Base-by-base conservation (phyloP, 2,113 vertebrate species). In the Mormyrus lacerda region DNA sequence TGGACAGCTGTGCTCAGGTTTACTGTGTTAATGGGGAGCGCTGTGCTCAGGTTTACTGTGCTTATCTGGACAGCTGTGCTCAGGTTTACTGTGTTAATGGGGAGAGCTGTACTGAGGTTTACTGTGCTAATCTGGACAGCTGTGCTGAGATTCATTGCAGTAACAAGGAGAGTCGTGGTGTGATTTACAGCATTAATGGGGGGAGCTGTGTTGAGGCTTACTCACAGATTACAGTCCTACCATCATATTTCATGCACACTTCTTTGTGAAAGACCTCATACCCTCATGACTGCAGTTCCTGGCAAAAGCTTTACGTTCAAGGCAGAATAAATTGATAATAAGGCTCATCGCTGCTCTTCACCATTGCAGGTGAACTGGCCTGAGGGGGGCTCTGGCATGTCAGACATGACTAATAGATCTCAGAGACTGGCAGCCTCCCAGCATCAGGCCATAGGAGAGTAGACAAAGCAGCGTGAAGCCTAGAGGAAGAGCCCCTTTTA, bases 241-340 rank as follows among this genome's bases (percentile, higher is more conserved):
- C 35, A 79, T 79, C 31, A 76, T 76, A 76, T 76, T 35, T 76
- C 69, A 79, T 79, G 35, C 15, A 76, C 4, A 1, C 1, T 39
- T 79, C 73, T 79, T 79, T 35, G 4, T 79, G 73, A 79, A 79
- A 79, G 73, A 35, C 35, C 73, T 42, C 73, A 39, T 13, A 39
- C 24, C 42, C 82, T 24, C 42, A 84, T 84, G 39, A 45, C 9
- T 45, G 44, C 21, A 45, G 82, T 84, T 79, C 35, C 73, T 79
- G 73, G 73, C 73, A 79, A 79, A 79, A 24, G 42, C 24, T 45
- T 21, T 45, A 24, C 82, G 3, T 44, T 84, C 44, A n/a, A 84
- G 85, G 50, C 85, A 53, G 48, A 53, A 87, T 87, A 87, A 87
- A 53, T 53, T 35, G 85, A 87, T 87, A 35, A 87, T 87, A 24